phyloP scores from a whole-genome alignment of 2,797 vertebrate genomes.

The Sebastes minor region DNA sequence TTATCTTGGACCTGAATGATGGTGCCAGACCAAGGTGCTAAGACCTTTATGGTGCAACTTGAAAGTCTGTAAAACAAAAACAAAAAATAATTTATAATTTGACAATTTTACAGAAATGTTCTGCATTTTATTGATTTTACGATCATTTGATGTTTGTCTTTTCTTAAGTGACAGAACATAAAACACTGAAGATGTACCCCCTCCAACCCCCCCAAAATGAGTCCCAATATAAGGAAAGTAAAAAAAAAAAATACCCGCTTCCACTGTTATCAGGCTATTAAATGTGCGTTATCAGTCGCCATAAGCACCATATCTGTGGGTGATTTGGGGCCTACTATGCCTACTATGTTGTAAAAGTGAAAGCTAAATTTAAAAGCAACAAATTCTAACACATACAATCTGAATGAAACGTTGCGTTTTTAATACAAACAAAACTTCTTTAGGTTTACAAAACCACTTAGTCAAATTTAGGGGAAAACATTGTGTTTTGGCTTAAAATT shows the following conservation, averaged over 20 bases:
- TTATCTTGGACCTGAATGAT: not conserved
- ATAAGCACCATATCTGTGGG: no score
- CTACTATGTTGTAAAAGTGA: no score
- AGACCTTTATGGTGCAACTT: not conserved
- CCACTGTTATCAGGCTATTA: no score
- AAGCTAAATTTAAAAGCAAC: no score
- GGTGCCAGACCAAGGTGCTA: not conserved
- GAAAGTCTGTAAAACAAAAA: not conserved
- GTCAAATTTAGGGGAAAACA: no score
- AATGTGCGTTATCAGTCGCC: no score
- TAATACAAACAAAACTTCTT: no score
- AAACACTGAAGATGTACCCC: not conserved
- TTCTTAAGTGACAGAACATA: not conserved
- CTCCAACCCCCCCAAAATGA: not conserved
- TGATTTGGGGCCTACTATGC: no score
- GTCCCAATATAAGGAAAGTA: not conserved
- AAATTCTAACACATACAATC: no score
- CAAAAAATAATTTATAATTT: not conserved
- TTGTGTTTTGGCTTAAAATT: no score
- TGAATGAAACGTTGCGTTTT: no score
- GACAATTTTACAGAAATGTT: not conserved
- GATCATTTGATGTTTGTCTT: not conserved
- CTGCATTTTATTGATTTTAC: not conserved
- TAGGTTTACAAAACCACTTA: no score
- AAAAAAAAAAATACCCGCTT: fast-evolving